Evolutionary conservation across 2,113 vertebrate genomes (phyloP).

Genomic region (Calyptommatus sinebrachiatus): DNA sequence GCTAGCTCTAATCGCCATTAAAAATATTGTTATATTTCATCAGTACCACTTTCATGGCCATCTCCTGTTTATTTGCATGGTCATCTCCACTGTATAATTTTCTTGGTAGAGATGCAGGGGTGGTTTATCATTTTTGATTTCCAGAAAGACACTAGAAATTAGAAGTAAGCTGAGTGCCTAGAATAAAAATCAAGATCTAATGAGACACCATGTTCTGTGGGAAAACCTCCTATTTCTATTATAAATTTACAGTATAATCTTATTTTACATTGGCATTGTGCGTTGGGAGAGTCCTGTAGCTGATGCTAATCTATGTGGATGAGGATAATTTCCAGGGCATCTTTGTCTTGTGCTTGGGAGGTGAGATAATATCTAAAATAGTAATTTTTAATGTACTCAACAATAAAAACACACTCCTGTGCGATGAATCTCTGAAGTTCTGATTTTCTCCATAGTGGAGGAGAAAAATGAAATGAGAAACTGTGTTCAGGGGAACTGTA

Average conservation of each 20-base stretch:
- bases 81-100: neutral
- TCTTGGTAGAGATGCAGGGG: neutral
- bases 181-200: neutral
- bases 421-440: neutral
- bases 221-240: neutral
- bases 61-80: too few species aligned
- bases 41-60: too few species aligned
- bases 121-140: too few species aligned
- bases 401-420: neutral
- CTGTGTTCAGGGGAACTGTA: neutral
- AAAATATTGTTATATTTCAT: neutral
- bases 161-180: neutral
- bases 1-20: neutral
- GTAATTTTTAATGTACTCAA: neutral
- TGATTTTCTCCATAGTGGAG: neutral
- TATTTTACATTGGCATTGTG: neutral
- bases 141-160: neutral
- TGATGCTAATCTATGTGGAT: neutral
- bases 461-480: too few species aligned
- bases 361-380: neutral
- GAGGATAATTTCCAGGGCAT: neutral
- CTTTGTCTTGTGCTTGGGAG: too few species aligned
- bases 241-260: neutral
- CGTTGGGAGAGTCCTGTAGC: neutral
- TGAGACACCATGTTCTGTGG: neutral